These are phyloP conservation scores for Zosterops lateralis DNA, from an alignment of 2,113 vertebrate species.

Conservation along the genomic window DNA sequence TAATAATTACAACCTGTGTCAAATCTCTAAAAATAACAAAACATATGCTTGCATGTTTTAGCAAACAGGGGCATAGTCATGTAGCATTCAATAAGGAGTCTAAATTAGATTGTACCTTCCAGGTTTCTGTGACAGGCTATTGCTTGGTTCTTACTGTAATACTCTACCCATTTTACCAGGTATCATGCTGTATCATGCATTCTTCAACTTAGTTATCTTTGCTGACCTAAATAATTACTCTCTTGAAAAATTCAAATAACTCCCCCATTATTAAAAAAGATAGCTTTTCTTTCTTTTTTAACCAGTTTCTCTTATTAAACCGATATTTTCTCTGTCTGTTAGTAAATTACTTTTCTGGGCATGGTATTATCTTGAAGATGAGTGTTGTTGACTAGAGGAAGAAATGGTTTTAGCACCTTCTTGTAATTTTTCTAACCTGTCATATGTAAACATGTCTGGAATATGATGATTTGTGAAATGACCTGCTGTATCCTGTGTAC, in stretches of 20 bases:
- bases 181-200: neutral
- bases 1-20: neutral
- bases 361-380: neutral
- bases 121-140: neutral
- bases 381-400: neutral
- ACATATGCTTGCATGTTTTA: fast-evolving
- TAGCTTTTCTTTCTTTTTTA: neutral
- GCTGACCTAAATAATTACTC: neutral
- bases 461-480: neutral
- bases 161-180: neutral
- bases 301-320: neutral
- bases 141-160: neutral
- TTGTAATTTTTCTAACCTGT: neutral
- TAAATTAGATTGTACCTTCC: neutral
- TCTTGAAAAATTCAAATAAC: neutral
- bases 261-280: neutral
- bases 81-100: neutral
- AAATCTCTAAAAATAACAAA: neutral
- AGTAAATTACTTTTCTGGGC: neutral
- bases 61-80: neutral
- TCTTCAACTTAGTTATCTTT: neutral
- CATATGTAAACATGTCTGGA: neutral
- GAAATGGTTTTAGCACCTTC: neutral
- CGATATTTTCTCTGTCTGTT: neutral
- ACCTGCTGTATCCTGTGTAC: neutral